These are phyloP conservation scores for Crypturellus undulatus DNA, from an alignment of 2,113 vertebrate genomes.

Conservation along the genomic window DNA sequence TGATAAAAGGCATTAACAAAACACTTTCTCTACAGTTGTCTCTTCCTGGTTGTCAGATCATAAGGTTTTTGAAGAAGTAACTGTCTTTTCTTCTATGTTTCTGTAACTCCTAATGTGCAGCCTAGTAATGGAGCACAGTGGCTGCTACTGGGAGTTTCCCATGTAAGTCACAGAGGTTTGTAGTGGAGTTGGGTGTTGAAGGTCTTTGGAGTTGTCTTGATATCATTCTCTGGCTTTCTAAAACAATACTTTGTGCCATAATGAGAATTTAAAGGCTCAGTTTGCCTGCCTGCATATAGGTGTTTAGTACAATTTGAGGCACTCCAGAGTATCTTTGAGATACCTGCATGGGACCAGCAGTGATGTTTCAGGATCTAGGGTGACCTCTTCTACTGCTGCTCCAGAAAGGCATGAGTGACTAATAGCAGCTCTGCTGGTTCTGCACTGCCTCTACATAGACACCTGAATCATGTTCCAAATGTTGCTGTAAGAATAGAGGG, in stretches of 20 bases:
- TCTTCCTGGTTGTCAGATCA: not conserved
- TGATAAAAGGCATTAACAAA: not conserved
- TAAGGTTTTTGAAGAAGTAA: not conserved
- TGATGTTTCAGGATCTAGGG: not conserved
- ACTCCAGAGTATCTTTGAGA: not conserved
- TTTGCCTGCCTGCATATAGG: not conserved
- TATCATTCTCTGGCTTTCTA: not conserved
- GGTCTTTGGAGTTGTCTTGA: not conserved
- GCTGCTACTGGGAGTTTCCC: not conserved
- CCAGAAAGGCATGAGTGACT: not conserved
- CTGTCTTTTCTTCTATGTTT: not conserved
- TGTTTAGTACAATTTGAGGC: not conserved
- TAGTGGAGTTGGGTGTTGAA: not conserved
- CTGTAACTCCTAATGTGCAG: not conserved
- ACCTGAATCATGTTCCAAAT: not conserved
- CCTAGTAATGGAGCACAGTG: not conserved
- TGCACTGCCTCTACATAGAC: not conserved
- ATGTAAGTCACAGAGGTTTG: not conserved
- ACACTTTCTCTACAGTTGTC: not conserved
- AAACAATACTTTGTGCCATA: not conserved
- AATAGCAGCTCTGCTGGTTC: not conserved
- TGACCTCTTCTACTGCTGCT: not conserved
- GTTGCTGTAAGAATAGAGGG: not conserved
- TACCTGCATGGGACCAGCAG: not conserved
- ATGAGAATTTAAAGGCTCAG: not conserved